Base-by-base conservation (phyloP, 2,888 invertebrate species). In the Lithophane ornitopus region DNA sequence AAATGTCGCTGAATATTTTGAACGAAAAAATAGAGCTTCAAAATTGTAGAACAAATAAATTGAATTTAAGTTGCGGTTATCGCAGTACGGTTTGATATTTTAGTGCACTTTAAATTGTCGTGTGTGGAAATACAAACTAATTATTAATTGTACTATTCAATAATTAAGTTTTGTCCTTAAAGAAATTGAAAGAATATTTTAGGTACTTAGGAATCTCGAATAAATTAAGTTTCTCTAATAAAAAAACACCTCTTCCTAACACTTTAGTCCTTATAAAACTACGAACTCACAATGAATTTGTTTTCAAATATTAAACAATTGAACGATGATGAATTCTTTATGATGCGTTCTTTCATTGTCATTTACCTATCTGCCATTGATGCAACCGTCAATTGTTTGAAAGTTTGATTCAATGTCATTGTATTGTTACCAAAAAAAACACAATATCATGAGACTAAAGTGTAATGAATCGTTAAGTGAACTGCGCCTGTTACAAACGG, bases 401-500 rank as follows among this genome's bases (percentile, higher is more conserved):
- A 52, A 66, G 34, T 66, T 49, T 49, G 0, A 67, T n/a, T n/a
- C 34, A 67, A 54, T 68, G 28, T 61, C 28, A 14, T 69, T 63
- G 39, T 19, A 78, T 83, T 81, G 74, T 74, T 44, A 54, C 9
- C 3, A 14, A 49, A 76, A 34, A 66, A 69, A 62, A 11, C 14
- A 26, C n/a, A 34, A 34, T 34, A 63, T 52, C 34, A 68, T 14
- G 76, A 14, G 7, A 59, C 1, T 49, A 70, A 59, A 52, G 54
- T 70, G 56, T 39, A 49, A 2, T 54, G 41, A 77, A 85, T 81
- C 34, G 26, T 85, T 76, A 71, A 16, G 54, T 46, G 61, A 54
- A 22, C 34, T 22, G 12, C 62, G 85, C 83, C 83, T 83, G 58
- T 65, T 69, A 12, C 39, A 56, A 73, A 7, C 56, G 54, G 65